Base-by-base conservation (phyloP, 2,888 invertebrate species). In the Phortica magna region DNA sequence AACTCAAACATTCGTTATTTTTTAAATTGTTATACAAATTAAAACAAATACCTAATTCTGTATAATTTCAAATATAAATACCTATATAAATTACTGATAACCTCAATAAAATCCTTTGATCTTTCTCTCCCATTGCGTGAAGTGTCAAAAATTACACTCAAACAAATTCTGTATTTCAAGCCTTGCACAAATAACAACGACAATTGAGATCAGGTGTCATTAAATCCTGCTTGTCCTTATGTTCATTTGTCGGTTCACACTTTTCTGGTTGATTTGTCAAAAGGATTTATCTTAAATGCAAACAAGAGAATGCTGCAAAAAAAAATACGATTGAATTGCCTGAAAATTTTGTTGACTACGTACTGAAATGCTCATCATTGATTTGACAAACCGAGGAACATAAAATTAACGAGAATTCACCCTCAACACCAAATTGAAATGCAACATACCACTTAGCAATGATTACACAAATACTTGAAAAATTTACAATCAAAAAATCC, bases 231-330 rank as follows among this genome's bases (percentile, higher is more conserved):
- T 71, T 71, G 70, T 71, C 70, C 70, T 71, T 71, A 71, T 71
- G 70, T 42, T 19, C 65, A 39, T 7, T 48, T 14, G 7, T 14
- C 14, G 48, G 48, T 48, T 48, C 53, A 71, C 31, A 71, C 39
- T 79, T 80, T 83, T 77, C 76, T 88, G 76, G 85, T 81, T 85
- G 85, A 88, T 87, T 85, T 88, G 82, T 83, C 87, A 85, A 87
- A 88, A 84, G 87, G 82, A 85, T 85, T 85, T 82, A 84, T 87
- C 82, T 78, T 81, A 84, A 87, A 59, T 72, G 79, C 82, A 85
- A 85, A 88, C 84, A 88, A 78, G 31, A 76, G 77, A 65, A 31
- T 31, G 14, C 31, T 10, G 31, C 64, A 67, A 42, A 48, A 70
- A 42, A 70, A 19, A 19, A 19, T 31, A 14, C 17, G 53, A 70